Base-by-base conservation (phyloP, 2,797 vertebrate species). In the Pantherophis alleghaniensis region DNA sequence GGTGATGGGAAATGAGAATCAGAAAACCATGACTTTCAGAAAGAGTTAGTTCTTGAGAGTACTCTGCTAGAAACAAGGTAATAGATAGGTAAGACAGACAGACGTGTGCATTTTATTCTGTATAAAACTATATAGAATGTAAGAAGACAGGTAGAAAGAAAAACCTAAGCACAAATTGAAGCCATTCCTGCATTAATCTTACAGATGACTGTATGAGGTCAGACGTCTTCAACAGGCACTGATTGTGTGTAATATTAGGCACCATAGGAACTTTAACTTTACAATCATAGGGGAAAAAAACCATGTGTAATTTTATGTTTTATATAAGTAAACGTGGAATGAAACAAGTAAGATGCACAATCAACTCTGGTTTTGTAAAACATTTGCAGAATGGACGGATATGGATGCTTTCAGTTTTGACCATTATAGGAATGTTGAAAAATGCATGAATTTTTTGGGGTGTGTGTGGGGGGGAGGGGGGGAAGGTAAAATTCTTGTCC, bases 1-100 rank as follows among this genome's bases (percentile, higher is more conserved):
- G 93, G n/a, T 87, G 32, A 95, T 60, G 51, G 83, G 61, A 32
- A 89, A 47, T 87, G 74, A 47, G 24, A 32, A 55, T 61, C 91
- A 87, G 90, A 94, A 79, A 89, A 92, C 37, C 0, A 51, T 59
- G 26, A 57, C 83, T 60, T 66, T 20, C 2, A 28, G 89, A 88
- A 92, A 91, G 42, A 47, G 2, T 59, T n/a, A 79, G 26, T n/a
- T 18, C 91, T 91, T 86, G 28, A 56, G 55, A 55, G 18, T 61
- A 6, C 10, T 60, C 13, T 20, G 5, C 61, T 94, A 86, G 0
- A 7, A 91, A 47, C 26, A 86, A 74, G 88, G 26, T 63, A 88
- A 83, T 47, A 11, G 20, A 4, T 79, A 83, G 42, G 79, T 83
- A 83, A 83, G 20, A 83, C 74, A 24, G 74, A 83, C 42, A 83